Evolutionary conservation across 2,888 invertebrate species (phyloP).

Genomic region (Lobophora halterata): DNA sequence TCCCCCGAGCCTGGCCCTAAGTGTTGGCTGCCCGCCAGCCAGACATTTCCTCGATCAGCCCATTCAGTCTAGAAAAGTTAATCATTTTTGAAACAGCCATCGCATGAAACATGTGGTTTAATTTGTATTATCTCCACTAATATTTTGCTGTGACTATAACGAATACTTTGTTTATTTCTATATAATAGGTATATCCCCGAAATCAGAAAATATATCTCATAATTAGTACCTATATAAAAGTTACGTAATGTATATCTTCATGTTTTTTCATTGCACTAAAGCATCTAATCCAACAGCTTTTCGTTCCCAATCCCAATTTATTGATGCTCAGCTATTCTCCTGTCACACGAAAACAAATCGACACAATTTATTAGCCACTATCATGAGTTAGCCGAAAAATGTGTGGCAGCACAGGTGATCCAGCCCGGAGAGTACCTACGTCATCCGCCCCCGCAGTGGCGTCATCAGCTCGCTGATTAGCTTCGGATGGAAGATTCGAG

Average conservation of each 20-base stretch:
- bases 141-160: no score
- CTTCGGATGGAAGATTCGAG: slow-evolving; percentile 42
- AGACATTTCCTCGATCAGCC: slow-evolving; percentile 35
- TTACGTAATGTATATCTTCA: no score
- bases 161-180: no score
- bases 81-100: slow-evolving; percentile 7
- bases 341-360: slow-evolving; percentile 5
- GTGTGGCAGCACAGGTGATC: slow-evolving; percentile 38
- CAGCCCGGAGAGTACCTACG: slow-evolving; percentile 34
- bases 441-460: slow-evolving; percentile 43
- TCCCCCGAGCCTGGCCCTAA: slow-evolving; percentile 33
- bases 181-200: no score
- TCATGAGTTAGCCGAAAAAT: slow-evolving; percentile 9
- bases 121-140: slow-evolving; percentile 3
- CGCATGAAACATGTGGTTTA: slow-evolving; percentile 10
- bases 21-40: slow-evolving; percentile 45
- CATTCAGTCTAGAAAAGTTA: slow-evolving; percentile 35
- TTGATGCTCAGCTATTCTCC: no score
- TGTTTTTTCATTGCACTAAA: no score
- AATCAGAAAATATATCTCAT: no score
- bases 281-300: no score
- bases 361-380: slow-evolving; percentile 6
- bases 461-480: slow-evolving; percentile 33
- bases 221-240: no score
- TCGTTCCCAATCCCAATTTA: no score